Conservation (phyloP, 2,113 vertebrate species). For the Tiliqua scincoides region DNA sequence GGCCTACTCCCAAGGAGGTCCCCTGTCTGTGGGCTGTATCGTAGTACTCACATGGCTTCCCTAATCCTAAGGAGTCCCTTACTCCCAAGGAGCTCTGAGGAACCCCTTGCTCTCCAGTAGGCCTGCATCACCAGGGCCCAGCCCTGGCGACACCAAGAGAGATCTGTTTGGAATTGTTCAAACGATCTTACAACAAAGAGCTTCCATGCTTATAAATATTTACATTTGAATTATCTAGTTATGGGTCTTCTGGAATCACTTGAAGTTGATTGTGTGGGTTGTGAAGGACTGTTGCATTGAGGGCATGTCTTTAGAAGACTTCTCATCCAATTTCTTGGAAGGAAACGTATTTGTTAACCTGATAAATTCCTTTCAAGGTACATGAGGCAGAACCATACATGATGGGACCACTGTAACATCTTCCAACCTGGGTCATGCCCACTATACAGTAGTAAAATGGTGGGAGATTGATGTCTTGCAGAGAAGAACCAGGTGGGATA, state of each 20-base stretch:
- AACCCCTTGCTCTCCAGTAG: no score
- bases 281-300: constrained; percentile 59
- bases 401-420: neutral
- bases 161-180: constrained; percentile 65
- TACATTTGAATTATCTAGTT: constrained; percentile 69
- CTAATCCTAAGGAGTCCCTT: no score
- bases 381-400: neutral
- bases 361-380: neutral
- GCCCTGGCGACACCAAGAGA: no score
- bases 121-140: no score
- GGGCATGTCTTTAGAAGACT: constrained; percentile 63
- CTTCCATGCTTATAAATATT: constrained; percentile 70
- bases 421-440: neutral
- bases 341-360: neutral
- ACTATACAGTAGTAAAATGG: neutral
- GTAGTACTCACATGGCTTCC: no score
- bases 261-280: constrained; percentile 60
- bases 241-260: constrained; percentile 54
- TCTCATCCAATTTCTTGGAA: neutral
- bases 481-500: no score
- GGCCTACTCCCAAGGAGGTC: no score
- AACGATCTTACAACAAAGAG: constrained; percentile 55
- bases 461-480: no score
- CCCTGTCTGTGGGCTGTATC: no score
- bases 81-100: no score